Base-by-base conservation (phyloP, 2,888 invertebrate genomes). In the Erynnis tages region DNA sequence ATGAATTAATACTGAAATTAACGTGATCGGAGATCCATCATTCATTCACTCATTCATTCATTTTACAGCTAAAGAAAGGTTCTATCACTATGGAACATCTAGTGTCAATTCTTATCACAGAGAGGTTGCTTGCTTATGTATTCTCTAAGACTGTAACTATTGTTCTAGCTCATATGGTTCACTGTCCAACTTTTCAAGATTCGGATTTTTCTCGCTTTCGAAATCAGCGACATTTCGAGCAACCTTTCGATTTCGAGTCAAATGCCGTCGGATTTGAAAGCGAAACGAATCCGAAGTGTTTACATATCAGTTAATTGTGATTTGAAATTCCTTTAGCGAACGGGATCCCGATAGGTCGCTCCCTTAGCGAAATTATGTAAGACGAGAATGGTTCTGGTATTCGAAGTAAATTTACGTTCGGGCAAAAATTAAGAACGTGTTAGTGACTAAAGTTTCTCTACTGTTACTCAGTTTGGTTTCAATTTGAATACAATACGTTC, bases 271-370 rank as follows among this genome's bases (percentile, higher is more conserved):
- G 14, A 30, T 44, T 50, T 54, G 54, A 52, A 44, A 54, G 10
- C 21, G 40, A 2, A 14, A 19, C n/a, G 21, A 67, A 65, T 73
- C 63, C 69, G 73, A 68, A 55, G 54, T 66, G 67, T 73, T 69
- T 73, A 79, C 83, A 79, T 80, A 80, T 79, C 76, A 76, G 13
- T 43, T 37, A 53, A 55, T 55, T 48, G 56, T 52, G 54, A 60
- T 44, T 56, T 54, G 16, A 47, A 43, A 25, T 45, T 47, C 69
- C 70, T 63, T 68, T 34, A 69, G 69, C 65, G 63, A 69, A 67
- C 61, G 54, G 64, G 67, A 56, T 70, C 64, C 61, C 64, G 61
- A 67, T 58, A 60, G 65, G 67, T 61, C 65, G 63, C 59, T 65
- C 58, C 17, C 60, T 52, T 50, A 50, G 44, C 44, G 45, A 35